phyloP scores from a whole-genome alignment of 2,888 invertebrate genomes.

The Leucoptera coffeella region DNA sequence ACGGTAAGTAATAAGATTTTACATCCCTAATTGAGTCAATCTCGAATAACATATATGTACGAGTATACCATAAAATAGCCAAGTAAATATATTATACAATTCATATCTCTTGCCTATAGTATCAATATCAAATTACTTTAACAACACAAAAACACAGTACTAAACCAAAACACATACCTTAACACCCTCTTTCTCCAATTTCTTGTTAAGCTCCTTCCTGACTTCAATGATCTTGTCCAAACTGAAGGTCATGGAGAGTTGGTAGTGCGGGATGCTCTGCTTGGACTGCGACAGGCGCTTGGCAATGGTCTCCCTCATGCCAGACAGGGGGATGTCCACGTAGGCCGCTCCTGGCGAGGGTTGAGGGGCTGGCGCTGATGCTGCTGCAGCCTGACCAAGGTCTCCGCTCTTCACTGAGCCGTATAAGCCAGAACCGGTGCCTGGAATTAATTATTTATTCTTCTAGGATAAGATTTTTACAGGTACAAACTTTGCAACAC shows the following conservation, averaged over 20 bases:
- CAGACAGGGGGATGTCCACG: conserved; percentile 77
- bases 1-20: no score
- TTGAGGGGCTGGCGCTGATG: conserved; percentile 15
- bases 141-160: no score
- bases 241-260: conserved; percentile 78
- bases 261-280: conserved; percentile 94
- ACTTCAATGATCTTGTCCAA: conserved; percentile 75
- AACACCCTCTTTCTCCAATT: conserved; percentile 71
- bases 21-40: no score
- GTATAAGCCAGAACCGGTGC: conserved; percentile 78
- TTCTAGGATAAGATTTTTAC: no score
- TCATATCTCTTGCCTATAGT: no score
- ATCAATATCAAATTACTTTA: no score
- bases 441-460: no score
- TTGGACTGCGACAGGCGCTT: conserved; percentile 85
- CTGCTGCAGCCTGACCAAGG: conserved; percentile 40
- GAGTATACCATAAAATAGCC: no score
- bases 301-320: conserved; percentile 83
- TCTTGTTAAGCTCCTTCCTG: conserved; percentile 72
- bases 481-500: no score
- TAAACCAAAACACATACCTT: conserved; percentile 47
- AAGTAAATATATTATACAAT: no score
- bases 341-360: conserved; percentile 46
- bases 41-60: no score
- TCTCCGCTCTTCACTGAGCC: conserved; percentile 81